These are phyloP conservation scores for Ellobius talpinus DNA, from an alignment of 2,113 vertebrate species.

Conservation along the genomic window DNA sequence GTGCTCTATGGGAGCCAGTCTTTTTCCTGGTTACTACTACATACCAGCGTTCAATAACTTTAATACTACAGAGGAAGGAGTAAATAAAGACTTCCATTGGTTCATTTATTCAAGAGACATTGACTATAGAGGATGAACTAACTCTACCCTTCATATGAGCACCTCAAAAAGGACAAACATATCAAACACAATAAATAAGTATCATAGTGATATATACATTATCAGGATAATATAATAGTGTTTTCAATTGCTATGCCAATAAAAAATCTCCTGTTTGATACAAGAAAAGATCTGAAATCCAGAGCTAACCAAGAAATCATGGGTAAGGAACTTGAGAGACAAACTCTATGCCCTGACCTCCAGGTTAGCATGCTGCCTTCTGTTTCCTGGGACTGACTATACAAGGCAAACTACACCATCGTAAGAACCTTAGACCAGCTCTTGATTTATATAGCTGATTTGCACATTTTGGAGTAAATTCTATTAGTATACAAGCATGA, in stretches of 20 bases:
- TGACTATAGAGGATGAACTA: not conserved
- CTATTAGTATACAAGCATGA: not conserved
- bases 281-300: not conserved
- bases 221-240: not conserved
- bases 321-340: not conserved
- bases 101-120: constrained; percentile 21
- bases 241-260: not conserved
- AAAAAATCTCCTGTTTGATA: not conserved
- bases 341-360: not conserved
- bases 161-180: not conserved
- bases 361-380: not conserved
- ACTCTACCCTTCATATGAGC: not conserved
- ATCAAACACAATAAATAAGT: not conserved
- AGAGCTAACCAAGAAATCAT: not conserved
- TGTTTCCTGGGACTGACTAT: not conserved
- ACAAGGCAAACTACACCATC: not conserved
- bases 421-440: not conserved
- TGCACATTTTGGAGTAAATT: not conserved
- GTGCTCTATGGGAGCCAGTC: not conserved
- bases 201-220: not conserved
- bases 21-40: not conserved
- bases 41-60: not conserved
- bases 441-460: not conserved
- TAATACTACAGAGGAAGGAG: not conserved
- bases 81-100: not conserved